A percentile compares a stretch with the other conserved stretches of the same genome.
These are phyloP conservation scores for Macrostomum lignano DNA, from an alignment of 1,140 invertebrate genomes.

Conservation along the genomic window DNA sequence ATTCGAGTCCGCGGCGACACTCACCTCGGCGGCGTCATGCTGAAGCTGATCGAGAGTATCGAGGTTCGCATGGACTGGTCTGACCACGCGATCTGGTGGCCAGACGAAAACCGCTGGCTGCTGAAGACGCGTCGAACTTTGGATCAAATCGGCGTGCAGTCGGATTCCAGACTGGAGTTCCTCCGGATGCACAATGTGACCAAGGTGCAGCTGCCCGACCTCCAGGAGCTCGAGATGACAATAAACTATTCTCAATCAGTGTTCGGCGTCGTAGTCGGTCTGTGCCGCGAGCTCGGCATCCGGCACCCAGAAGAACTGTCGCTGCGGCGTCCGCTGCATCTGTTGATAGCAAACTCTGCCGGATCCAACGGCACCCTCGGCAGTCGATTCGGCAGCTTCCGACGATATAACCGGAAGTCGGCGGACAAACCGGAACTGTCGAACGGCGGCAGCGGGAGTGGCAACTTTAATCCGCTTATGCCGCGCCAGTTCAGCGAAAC, in stretches of 20 bases:
- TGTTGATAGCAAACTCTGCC: too few relatives aligned
- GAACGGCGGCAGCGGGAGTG: too few relatives aligned
- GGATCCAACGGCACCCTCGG: too few relatives aligned
- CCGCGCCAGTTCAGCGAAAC: too few relatives aligned
- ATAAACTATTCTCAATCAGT: constrained; percentile 88
- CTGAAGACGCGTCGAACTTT: constrained; percentile 66
- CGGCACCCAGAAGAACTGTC: constrained; percentile 86
- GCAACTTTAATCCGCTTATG: too few relatives aligned
- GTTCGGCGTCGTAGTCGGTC: constrained; percentile 63
- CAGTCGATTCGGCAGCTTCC: too few relatives aligned
- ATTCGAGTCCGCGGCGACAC: constrained; percentile 86
- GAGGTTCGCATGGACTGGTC: too few relatives aligned
- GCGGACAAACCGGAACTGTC: too few relatives aligned
- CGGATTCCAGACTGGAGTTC: constrained; percentile 71
- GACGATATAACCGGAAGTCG: too few relatives aligned
- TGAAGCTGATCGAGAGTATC: too few relatives aligned
- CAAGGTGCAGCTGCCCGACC: constrained; percentile 63
- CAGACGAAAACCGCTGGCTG: constrained; percentile 68
- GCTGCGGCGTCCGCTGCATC: constrained; percentile 35
- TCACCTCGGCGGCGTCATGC: constrained; percentile 92
- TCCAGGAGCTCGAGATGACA: constrained; percentile 60
- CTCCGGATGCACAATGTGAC: constrained; percentile 93
- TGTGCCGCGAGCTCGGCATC: constrained; percentile 80
- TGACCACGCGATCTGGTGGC: constrained; percentile 97
- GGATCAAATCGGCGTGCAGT: constrained; percentile 83